A percentile compares a stretch with the other conserved stretches of the same genome.
Evolutionary conservation across 2,113 vertebrate genomes (phyloP).

Genomic region (Crotophaga sulcirostris): DNA sequence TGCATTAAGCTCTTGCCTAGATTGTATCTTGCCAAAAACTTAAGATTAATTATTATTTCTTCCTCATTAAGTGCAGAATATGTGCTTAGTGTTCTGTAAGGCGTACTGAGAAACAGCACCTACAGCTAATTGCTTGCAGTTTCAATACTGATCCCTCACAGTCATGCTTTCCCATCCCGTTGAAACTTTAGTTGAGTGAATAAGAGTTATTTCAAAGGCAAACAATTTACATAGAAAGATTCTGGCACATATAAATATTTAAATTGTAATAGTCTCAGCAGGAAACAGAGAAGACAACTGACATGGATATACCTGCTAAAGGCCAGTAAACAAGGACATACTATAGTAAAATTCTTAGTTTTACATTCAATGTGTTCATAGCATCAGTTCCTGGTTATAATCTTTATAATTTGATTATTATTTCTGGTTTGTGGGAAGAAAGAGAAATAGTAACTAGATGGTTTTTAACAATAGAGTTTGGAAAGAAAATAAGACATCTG

Average conservation of each 20-base stretch:
- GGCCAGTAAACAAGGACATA: not conserved
- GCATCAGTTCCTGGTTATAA: not conserved
- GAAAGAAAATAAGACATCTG: not conserved
- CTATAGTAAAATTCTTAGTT: not conserved
- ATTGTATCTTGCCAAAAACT: not conserved
- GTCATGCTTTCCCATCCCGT: not conserved
- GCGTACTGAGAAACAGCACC: not conserved
- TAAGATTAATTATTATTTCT: conserved; percentile 38
- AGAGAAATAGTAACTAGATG: not conserved
- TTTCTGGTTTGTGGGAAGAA: conserved; percentile 7
- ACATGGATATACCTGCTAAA: not conserved
- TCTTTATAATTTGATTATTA: not conserved
- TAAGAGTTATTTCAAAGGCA: not conserved
- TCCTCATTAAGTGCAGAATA: not conserved
- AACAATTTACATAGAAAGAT: not conserved
- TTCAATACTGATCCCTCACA: not conserved
- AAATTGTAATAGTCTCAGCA: not conserved
- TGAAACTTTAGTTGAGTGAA: not conserved
- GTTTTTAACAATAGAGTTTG: not conserved
- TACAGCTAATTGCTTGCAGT: not conserved
- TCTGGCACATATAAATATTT: not conserved
- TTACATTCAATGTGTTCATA: not conserved
- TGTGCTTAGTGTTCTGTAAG: not conserved
- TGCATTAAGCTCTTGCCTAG: conserved; percentile 30
- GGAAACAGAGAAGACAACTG: not conserved